Evolutionary conservation across 2,888 invertebrate species (phyloP), one percentile per base, ranked within the genome.

Genomic region (Epistrophe eligans): DNA sequence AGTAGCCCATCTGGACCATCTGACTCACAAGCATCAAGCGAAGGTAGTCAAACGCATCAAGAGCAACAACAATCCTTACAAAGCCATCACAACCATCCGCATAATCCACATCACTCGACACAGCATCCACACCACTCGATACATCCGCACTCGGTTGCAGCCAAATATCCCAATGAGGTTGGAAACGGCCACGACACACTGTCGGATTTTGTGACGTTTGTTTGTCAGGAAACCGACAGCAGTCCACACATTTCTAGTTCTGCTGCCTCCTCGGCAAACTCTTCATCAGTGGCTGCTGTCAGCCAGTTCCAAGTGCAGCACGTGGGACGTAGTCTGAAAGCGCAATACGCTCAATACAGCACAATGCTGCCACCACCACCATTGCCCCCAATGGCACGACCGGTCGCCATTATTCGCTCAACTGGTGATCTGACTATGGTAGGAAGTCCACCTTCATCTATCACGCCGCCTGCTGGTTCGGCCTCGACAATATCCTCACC

Each of bases 351-450:
- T 93, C 96, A 96, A 89, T 92, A 94, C 91, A 97, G 97, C 91
- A 96, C 98, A 74, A 98, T 99, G 97, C 94, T 99, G 91, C 98
- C 98, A 8, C 98, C 98, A 35, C 98, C 98, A 9, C 98, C 98
- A 4, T 95, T 98, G 43, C 98, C 98, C 3, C 98, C 98, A 19
- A 98, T 99, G 97, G 98, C 99, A 4, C 94, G 99, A 88, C 99
- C 99, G 0, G 99, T 99, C 38, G 98, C 99, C 88, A 98, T 99
- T 91, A 98, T 99, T 91, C 95, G 98, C 90, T 98, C 98, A 77
- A 98, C 98, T 90, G 96, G 96, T 93, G 94, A 93, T 90, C 89
- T 95, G 88, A 94, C 94, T 84, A 94, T 94, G 89, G 94, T 95
- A 38, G 94, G 94, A 88, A 95, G 95, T 70, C 95, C 96, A 9